These are phyloP conservation scores for Drosophila prosaltans DNA, from an alignment of 1,140 invertebrate species.

Conservation along the genomic window DNA sequence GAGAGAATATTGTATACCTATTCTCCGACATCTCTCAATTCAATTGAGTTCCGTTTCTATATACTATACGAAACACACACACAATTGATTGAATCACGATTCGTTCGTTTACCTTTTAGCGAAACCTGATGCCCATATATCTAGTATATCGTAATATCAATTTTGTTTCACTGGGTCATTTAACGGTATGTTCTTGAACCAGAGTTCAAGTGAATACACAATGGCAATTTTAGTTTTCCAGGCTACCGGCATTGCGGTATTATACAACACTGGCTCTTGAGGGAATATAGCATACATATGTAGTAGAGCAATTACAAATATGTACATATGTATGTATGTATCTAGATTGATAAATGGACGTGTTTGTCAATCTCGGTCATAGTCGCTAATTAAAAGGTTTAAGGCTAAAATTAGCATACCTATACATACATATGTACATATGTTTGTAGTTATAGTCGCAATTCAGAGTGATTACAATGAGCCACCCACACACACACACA, in stretches of 20 bases:
- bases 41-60: too few species aligned
- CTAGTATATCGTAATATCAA: constrained; percentile 18
- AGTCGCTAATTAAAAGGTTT: constrained; percentile 81
- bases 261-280: constrained; percentile 5
- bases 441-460: constrained; percentile 36
- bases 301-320: constrained; percentile 7
- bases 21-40: neutral
- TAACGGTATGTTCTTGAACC: constrained; percentile 60
- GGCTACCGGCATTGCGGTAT: neutral
- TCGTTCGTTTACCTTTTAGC: constrained; percentile 62
- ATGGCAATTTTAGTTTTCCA: constrained; percentile 23
- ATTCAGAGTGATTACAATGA: constrained; percentile 46
- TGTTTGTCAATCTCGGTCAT: constrained; percentile 70
- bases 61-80: constrained; percentile 3
- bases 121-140: constrained; percentile 45
- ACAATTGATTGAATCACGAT: constrained; percentile 51
- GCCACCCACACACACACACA: constrained; percentile 25
- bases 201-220: constrained; percentile 59
- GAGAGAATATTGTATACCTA: constrained; percentile 10
- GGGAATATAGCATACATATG: neutral
- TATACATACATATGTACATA: neutral
- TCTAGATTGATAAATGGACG: constrained; percentile 56
- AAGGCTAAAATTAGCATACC: constrained; percentile 78
- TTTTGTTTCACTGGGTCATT: constrained; percentile 45
- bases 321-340: constrained; percentile 6